phyloP scores from a whole-genome alignment of 2,888 invertebrate species.

The Gari tellinella region DNA sequence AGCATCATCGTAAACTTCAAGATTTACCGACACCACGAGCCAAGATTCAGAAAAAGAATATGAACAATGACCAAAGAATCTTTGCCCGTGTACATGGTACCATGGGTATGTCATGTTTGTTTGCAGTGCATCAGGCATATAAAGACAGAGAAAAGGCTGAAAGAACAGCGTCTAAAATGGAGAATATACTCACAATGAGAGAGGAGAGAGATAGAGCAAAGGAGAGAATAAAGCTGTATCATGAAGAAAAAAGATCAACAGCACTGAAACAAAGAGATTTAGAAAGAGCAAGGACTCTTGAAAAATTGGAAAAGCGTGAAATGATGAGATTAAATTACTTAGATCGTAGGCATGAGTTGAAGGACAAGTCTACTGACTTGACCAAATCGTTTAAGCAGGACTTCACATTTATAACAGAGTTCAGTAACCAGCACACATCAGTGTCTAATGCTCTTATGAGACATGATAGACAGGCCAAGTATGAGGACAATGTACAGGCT shows the following conservation, averaged over 20 bases:
- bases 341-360: conserved; percentile 72
- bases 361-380: conserved; percentile 68
- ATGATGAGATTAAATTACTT: conserved; percentile 72
- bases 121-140: conserved; percentile 83
- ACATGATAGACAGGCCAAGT: conserved; percentile 79
- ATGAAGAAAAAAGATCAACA: conserved; percentile 75
- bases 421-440: conserved; percentile 82
- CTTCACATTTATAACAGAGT: conserved; percentile 79
- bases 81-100: conserved; percentile 79
- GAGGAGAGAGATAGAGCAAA: conserved; percentile 79
- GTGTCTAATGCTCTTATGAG: conserved; percentile 82
- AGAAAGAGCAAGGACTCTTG: conserved; percentile 73
- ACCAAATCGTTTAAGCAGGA: conserved; percentile 70
- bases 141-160: conserved; percentile 80
- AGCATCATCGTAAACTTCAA: conserved; percentile 67
- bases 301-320: conserved; percentile 75
- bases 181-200: conserved; percentile 75
- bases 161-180: conserved; percentile 75
- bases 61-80: conserved; percentile 73
- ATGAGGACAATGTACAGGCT: conserved; percentile 70
- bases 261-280: conserved; percentile 72
- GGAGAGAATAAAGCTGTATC: conserved; percentile 76
- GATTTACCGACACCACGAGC: conserved; percentile 63
- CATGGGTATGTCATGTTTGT: conserved; percentile 81
- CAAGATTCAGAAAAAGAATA: conserved; percentile 51